Conservation (phyloP, 2,797 vertebrate species). For the Rhinoraja longicauda region DNA sequence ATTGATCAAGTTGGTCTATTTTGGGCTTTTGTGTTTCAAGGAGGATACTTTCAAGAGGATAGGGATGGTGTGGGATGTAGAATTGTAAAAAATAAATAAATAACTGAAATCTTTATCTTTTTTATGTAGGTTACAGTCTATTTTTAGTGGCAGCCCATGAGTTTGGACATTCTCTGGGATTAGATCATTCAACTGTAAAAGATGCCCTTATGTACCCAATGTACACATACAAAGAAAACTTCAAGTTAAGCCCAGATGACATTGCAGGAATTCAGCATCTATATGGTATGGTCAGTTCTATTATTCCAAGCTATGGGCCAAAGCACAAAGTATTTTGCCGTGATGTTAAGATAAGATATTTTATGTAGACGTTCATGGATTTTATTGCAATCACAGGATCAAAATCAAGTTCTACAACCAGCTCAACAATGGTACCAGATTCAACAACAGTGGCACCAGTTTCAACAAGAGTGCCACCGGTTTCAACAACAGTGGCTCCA, state of each 20-base stretch:
- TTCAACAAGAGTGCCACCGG: constrained; percentile 43
- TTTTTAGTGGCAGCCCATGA: constrained; percentile 95
- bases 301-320: background rate
- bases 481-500: constrained; percentile 41
- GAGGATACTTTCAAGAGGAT: too few relatives aligned
- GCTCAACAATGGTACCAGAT: constrained; percentile 43
- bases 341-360: background rate
- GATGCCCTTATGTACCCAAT: constrained; percentile 94
- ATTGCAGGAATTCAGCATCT: constrained; percentile 82
- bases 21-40: background rate
- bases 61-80: background rate
- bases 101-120: background rate
- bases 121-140: constrained; percentile 81
- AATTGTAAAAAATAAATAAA: background rate
- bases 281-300: constrained; percentile 64
- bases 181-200: constrained; percentile 79
- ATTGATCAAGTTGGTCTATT: background rate
- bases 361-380: background rate
- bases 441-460: constrained; percentile 50
- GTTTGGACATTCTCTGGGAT: constrained; percentile 86
- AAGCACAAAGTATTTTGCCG: background rate
- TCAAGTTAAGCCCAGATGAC: constrained; percentile 79
- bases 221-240: constrained; percentile 75
- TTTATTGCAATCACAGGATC: constrained; percentile 52
- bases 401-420: constrained; percentile 56